Base-by-base conservation (phyloP, 37 sponge, comb jelly and placozoan genomes). In the Mnemiopsis leidyi region DNA sequence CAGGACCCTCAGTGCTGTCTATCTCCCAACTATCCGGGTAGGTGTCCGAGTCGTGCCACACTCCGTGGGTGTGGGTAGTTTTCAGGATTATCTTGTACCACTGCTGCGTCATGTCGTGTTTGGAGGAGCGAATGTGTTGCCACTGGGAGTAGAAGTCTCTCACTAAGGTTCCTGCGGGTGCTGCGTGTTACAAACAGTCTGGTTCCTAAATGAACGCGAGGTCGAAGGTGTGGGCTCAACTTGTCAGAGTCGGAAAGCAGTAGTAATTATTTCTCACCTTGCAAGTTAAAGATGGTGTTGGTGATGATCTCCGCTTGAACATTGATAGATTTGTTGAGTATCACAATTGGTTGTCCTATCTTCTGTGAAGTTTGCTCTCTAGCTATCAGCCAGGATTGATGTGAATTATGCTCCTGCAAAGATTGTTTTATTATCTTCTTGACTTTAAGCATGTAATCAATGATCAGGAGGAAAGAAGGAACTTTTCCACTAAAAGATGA, bases 11-110 rank as follows among this genome's bases (percentile, higher is more conserved):
- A 9, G 90, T 85, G 30, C 90, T 85, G 61, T 85, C 90, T 37
- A 85, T 37, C 48, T 85, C 90, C 90, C 90, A 85, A 28, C 90
- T 85, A 61, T 85, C 90, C 5, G 90, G 90, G 90, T 85, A 85
- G 25, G 90, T 85, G 90, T 85, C 61, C n/a, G 90, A 0, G 61
- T 39, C 48, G 90, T 85, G 61, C 90, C 90, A 85, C 23, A 40
- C 61, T 23, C 61, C 90, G 30, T 85, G 90, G 29, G 38, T 37
- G 30, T 85, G 90, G 48, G 40, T 23, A 3, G 90, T 85, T 61
- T 40, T 38, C 48, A 85, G 90, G 40, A 85, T 85, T 33, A 85
- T 37, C 90, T 85, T 85, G 48, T 85, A 85, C 90, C 90, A 85
- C 48, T 85, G 90, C 48, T 85, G 90, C 29, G 38, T 39, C 61